These are phyloP conservation scores for Noctilio leporinus DNA, from an alignment of 2,113 vertebrate species.

Conservation along the genomic window DNA sequence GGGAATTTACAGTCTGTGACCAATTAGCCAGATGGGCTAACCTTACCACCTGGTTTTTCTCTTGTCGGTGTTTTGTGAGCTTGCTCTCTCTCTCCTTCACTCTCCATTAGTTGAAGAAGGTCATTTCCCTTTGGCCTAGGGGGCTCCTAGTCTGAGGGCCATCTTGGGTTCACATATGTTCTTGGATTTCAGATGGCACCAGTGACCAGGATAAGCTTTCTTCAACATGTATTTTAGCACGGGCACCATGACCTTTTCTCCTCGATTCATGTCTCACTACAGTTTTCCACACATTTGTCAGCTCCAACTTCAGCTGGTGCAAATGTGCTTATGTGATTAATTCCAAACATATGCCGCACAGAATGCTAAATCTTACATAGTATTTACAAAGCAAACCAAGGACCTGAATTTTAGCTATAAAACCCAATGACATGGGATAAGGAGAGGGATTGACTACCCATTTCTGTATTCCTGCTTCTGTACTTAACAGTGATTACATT, in stretches of 20 bases:
- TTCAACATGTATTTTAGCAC: neutral
- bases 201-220: neutral
- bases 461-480: neutral
- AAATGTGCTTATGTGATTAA: conserved; percentile 36
- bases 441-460: neutral
- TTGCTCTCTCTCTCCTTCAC: neutral
- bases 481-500: neutral
- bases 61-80: neutral
- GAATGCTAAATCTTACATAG: neutral
- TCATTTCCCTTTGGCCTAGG: conserved; percentile 7
- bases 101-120: neutral
- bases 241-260: neutral
- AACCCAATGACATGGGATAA: neutral
- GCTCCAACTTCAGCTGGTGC: neutral
- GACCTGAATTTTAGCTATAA: neutral
- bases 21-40: conserved; percentile 47
- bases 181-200: neutral
- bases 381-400: neutral
- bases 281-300: neutral
- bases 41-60: conserved; percentile 53
- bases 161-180: conserved; percentile 13
- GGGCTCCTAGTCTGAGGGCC: neutral
- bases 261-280: conserved; percentile 1
- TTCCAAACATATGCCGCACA: conserved; percentile 31
- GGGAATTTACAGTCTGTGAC: conserved; percentile 49